Evolutionary conservation across 2,113 vertebrate species (phyloP).

Genomic region (Apteryx mantelli): DNA sequence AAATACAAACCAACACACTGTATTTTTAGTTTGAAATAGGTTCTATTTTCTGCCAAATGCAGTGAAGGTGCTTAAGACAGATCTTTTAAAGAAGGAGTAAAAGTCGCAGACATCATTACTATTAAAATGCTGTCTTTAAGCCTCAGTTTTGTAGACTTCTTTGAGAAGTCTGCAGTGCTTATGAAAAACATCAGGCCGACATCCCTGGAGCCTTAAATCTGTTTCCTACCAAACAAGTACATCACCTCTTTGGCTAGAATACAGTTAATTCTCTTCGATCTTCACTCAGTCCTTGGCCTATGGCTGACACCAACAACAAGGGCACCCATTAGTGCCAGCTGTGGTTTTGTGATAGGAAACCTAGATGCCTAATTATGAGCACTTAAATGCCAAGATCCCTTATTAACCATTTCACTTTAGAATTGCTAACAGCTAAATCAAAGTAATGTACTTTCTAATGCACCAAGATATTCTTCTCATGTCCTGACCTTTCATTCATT

Average conservation of each 20-base stretch:
- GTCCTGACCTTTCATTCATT: neutral
- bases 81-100: neutral
- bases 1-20: neutral
- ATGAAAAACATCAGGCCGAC: too few relatives aligned
- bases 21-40: neutral
- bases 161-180: neutral
- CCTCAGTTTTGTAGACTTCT: neutral
- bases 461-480: neutral
- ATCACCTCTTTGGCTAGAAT: rapidly evolving
- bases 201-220: neutral
- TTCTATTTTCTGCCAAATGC: neutral
- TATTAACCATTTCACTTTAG: neutral
- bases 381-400: neutral
- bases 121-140: neutral
- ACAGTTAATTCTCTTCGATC: rapidly evolving
- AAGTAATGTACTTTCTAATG: neutral
- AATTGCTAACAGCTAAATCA: neutral
- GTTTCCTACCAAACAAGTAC: rapidly evolving
- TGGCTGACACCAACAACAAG: neutral
- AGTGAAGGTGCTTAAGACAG: neutral
- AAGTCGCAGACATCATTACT: neutral
- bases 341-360: neutral
- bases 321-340: neutral
- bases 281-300: neutral
- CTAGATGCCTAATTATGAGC: neutral